Conservation (phyloP, 2,888 invertebrate species). For the Bombylius major region DNA sequence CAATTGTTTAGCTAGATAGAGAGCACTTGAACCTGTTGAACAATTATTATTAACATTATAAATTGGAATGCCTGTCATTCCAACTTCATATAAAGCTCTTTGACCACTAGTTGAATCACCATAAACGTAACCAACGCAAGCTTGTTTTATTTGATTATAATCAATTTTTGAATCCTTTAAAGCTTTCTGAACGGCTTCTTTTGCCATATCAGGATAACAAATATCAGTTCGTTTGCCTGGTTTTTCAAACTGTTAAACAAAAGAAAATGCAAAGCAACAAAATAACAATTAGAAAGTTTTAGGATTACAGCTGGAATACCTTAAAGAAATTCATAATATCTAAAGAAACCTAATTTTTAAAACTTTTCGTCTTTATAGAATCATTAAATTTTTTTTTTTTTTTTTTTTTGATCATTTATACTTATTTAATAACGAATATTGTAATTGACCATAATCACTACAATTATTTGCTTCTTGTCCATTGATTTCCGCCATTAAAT, state of each 20-base stretch:
- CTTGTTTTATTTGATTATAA: constrained; percentile 72
- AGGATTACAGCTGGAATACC: too few species aligned
- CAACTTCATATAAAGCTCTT: constrained; percentile 84
- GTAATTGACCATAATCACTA: too few species aligned
- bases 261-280: background rate
- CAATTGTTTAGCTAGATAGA: constrained; percentile 81
- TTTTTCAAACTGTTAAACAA: constrained; percentile 64
- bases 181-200: constrained; percentile 83
- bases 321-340: background rate
- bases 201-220: constrained; percentile 92
- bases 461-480: too few species aligned
- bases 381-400: too few species aligned
- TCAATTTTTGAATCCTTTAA: constrained; percentile 67
- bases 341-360: too few species aligned
- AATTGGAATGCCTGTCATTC: constrained; percentile 93
- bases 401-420: too few species aligned
- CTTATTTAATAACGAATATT: too few species aligned
- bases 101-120: constrained; percentile 96
- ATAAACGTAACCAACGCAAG: constrained; percentile 85
- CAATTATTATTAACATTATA: constrained; percentile 99
- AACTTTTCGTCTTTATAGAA: too few species aligned
- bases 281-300: too few species aligned
- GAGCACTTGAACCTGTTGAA: constrained; percentile 88
- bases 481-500: too few species aligned
- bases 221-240: constrained; percentile 66